Percentiles rank a stretch among this genome's conserved stretches.
phyloP scores from a whole-genome alignment of 2,888 invertebrate genomes.

The Rhopalosiphum nymphaeae region DNA sequence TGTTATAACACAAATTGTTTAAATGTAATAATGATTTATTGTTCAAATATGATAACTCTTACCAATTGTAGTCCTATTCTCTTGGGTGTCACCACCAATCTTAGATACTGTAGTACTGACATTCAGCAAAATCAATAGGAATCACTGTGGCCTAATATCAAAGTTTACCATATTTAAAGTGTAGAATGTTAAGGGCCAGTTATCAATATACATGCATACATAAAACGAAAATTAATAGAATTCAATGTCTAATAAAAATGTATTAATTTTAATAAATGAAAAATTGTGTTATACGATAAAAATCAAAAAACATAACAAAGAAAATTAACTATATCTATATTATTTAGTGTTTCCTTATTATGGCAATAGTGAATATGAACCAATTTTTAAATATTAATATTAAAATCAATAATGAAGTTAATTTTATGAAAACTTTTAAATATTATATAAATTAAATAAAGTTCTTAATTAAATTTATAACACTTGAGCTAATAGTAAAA shows the following conservation, averaged over 20 bases:
- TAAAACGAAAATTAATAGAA: constrained; percentile 51
- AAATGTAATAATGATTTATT: constrained; percentile 52
- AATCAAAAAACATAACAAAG: not conserved
- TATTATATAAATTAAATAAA: not conserved
- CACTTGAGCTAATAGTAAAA: not conserved
- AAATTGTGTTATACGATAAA: not conserved
- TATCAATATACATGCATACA: constrained; percentile 61
- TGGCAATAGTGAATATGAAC: not conserved
- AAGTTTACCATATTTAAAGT: constrained; percentile 63
- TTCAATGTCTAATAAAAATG: constrained; percentile 15
- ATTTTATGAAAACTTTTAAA: not conserved
- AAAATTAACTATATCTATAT: not conserved
- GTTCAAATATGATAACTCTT: constrained; percentile 64
- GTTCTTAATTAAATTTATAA: not conserved
- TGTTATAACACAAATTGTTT: constrained; percentile 24
- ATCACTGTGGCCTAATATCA: constrained; percentile 64
- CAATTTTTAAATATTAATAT: not conserved
- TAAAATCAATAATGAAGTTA: not conserved
- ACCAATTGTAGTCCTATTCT: constrained; percentile 65
- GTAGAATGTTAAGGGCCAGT: constrained; percentile 60
- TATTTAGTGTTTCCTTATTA: not conserved
- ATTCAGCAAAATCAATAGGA: constrained; percentile 65
- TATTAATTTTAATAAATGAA: not conserved
- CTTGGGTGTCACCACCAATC: constrained; percentile 63
- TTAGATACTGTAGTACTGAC: constrained; percentile 62